Percentiles rank a stretch among this genome's conserved stretches.
Evolutionary conservation across 2,888 invertebrate genomes (phyloP).

Genomic region (Brenthis ino): DNA sequence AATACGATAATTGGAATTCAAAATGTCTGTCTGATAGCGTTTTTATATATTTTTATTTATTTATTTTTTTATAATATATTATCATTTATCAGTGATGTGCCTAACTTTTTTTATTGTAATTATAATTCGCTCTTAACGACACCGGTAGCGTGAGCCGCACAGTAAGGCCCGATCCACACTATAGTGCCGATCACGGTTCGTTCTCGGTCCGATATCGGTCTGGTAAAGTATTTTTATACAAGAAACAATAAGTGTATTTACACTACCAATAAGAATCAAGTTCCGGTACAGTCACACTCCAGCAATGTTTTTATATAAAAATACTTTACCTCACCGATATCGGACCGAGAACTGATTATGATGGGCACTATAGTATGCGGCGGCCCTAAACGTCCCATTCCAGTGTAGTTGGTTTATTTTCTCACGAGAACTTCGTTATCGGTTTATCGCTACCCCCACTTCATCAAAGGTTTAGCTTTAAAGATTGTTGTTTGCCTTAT

Average conservation of each 20-base stretch:
- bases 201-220: too few relatives aligned
- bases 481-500: slow-evolving; percentile 82
- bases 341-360: too few relatives aligned
- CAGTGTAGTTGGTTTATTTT: slow-evolving; percentile 43
- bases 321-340: too few relatives aligned
- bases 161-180: slow-evolving; percentile 19
- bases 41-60: slow-evolving; percentile 6
- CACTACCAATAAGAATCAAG: too few relatives aligned
- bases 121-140: background rate
- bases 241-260: too few relatives aligned
- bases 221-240: too few relatives aligned
- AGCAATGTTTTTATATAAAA: too few relatives aligned
- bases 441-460: slow-evolving; percentile 58
- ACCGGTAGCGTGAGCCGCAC: background rate
- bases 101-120: background rate
- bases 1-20: background rate
- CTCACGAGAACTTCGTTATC: slow-evolving; percentile 55
- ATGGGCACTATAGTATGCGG: too few relatives aligned
- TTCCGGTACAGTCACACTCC: too few relatives aligned
- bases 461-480: slow-evolving; percentile 80
- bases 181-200: too few relatives aligned
- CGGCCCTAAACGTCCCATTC: slow-evolving; percentile 57
- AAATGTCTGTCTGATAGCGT: background rate
- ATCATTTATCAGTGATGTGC: slow-evolving; percentile 7
- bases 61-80: background rate